phyloP scores from a whole-genome alignment of 1,140 invertebrate species.

The Drosophila truncata region DNA sequence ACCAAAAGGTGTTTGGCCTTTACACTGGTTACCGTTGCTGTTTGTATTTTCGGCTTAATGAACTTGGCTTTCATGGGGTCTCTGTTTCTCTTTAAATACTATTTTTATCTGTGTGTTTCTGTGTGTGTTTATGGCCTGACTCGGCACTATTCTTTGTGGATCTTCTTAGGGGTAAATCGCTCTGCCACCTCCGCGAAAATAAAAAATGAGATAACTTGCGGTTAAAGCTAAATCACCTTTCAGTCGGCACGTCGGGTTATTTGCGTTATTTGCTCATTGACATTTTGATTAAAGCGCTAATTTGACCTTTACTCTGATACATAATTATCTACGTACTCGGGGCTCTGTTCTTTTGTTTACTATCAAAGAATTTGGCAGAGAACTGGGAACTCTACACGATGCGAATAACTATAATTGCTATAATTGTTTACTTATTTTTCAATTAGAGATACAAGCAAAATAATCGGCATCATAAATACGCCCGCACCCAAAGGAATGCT shows the following conservation, averaged over 20 bases:
- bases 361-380: slow-evolving; percentile 38
- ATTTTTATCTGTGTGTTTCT: slow-evolving; percentile 3
- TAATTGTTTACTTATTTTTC: slow-evolving; percentile 75
- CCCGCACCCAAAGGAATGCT: slow-evolving; percentile 38
- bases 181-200: slow-evolving; percentile 40
- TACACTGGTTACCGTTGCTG: slow-evolving; percentile 18
- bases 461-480: slow-evolving; percentile 76
- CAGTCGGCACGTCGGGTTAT: slow-evolving; percentile 57
- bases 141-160: slow-evolving; percentile 51
- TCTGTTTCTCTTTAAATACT: slow-evolving; percentile 23
- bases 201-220: slow-evolving; percentile 38
- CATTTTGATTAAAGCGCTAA: slow-evolving; percentile 79
- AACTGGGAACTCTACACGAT: slow-evolving; percentile 18
- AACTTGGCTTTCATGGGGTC: slow-evolving; percentile 47
- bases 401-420: slow-evolving; percentile 52
- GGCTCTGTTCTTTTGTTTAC: slow-evolving; percentile 50
- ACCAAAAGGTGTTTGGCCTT: slow-evolving; percentile 16
- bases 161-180: slow-evolving; percentile 31
- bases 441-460: slow-evolving; percentile 69
- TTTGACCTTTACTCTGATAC: slow-evolving; percentile 54
- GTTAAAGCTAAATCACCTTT: slow-evolving; percentile 57
- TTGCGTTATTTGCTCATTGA: slow-evolving; percentile 77
- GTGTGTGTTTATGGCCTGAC: slow-evolving; percentile 56
- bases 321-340: not conserved
- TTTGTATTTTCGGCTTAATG: slow-evolving; percentile 42